phyloP scores from a whole-genome alignment of 2,113 vertebrate species.

The Paradisaea rubra region DNA sequence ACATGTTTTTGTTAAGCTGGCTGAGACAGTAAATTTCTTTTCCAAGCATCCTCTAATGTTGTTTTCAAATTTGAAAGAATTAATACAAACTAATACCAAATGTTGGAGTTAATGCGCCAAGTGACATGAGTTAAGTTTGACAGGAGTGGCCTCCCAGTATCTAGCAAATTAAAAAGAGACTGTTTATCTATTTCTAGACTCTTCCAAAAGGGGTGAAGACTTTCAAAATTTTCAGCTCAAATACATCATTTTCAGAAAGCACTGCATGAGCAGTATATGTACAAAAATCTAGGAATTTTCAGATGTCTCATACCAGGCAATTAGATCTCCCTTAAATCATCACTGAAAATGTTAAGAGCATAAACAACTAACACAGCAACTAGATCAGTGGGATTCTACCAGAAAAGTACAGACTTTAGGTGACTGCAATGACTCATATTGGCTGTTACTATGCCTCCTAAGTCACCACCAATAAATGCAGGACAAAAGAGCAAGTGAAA shows the following conservation, averaged over 20 bases:
- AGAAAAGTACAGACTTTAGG: background rate
- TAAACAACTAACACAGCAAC: background rate
- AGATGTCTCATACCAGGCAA: background rate
- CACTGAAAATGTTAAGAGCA: background rate
- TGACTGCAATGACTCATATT: background rate
- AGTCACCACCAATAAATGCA: background rate
- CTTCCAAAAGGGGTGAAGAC: background rate
- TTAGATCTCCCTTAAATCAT: background rate
- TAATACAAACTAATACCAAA: background rate
- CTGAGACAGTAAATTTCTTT: background rate
- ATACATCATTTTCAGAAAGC: background rate
- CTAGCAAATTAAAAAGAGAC: background rate
- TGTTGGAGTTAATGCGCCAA: background rate
- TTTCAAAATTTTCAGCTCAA: background rate
- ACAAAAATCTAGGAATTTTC: background rate
- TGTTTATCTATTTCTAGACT: background rate
- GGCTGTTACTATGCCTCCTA: background rate
- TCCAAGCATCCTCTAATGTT: background rate
- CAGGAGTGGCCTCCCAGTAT: background rate
- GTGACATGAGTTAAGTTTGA: background rate
- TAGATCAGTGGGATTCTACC: background rate
- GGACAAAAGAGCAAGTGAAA: background rate
- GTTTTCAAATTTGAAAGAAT: background rate
- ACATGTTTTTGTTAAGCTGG: background rate
- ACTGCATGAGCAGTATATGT: background rate